phyloP scores from a whole-genome alignment of 2,888 invertebrate species.

The Machimus rusticus region DNA sequence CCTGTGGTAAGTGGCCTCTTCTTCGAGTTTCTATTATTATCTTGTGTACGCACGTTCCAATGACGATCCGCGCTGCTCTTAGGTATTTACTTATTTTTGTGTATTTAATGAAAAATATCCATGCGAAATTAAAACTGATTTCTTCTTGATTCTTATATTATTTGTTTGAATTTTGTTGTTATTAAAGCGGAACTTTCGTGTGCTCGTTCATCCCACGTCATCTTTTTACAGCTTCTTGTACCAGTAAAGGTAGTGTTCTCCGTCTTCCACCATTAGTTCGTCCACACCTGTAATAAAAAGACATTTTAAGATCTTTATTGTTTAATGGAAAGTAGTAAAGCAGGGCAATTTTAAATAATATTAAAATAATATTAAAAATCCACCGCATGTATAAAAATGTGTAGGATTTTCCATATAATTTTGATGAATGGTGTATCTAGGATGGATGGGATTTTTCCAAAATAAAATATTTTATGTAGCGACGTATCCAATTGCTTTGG shows the following conservation, averaged over 20 bases:
- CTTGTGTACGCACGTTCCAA: background rate
- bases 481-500: too few species aligned
- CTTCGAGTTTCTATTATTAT: conserved; percentile 1
- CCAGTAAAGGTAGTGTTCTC: conserved; percentile 91
- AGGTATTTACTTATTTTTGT: conserved; percentile 10
- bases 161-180: conserved; percentile 18
- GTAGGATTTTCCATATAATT: too few species aligned
- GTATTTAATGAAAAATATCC: conserved; percentile 16
- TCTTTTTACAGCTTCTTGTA: conserved; percentile 83
- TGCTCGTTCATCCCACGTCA: background rate
- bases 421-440: too few species aligned
- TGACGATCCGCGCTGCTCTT: background rate
- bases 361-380: too few species aligned
- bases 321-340: background rate
- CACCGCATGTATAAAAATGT: too few species aligned
- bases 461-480: too few species aligned
- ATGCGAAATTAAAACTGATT: conserved; percentile 21
- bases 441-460: too few species aligned
- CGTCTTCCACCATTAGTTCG: conserved; percentile 84
- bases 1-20: conserved; percentile 32
- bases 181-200: conserved; percentile 39
- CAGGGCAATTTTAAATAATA: too few species aligned
- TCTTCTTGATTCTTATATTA: conserved; percentile 26
- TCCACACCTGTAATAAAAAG: conserved; percentile 72
- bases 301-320: background rate